Base-by-base conservation (phyloP, 2,888 invertebrate species). In the Dolichomitus sp. region DNA sequence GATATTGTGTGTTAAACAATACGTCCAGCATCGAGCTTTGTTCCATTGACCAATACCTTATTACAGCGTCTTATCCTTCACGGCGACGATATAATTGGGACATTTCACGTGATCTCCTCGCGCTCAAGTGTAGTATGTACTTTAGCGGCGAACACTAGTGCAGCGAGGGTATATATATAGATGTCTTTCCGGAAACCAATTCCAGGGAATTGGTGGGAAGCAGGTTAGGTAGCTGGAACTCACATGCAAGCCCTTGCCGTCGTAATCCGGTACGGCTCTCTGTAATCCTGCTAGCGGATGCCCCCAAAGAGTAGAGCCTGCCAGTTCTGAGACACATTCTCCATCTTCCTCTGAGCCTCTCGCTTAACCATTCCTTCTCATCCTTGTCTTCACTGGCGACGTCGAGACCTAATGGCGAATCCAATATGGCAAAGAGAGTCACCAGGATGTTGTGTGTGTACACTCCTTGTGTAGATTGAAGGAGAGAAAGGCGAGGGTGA, bases 351-450 rank as follows among this genome's bases (percentile, higher is more conserved):
- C 14, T 1, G 9, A 17, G 57, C 12, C 40, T 50, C n/a, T 54
- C 63, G n/a, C 12, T 45, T 66, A 30, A 14, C 4, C 42, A 40
- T 42, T 14, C 2, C 3, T 19, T 14, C 33, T 45, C 14, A 19
- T 76, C 59, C 42, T 4, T 7, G 57, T 57, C 66, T 57, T 73
- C 57, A 40, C 33, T 50, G 54, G 61, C 45, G 42, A 63, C 63
- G 27, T 45, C 48, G 66, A 59, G 27, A 74, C 52, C 70, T 79
- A 82, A 82, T 82, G 78, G 82, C 79, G 87, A 87, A 90, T 90
- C 87, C 87, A 85, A 87, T 88, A 87, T 87, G 80, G 85, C 83
- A 68, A 76, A 76, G 80, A 48, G 70, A 54, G 75, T 27, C 59
- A 30, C 30, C 40, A 40, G 54, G 61, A 63, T 23, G 70, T 65